Conservation (phyloP, 2,113 vertebrate species). For the Galbula dea region DNA sequence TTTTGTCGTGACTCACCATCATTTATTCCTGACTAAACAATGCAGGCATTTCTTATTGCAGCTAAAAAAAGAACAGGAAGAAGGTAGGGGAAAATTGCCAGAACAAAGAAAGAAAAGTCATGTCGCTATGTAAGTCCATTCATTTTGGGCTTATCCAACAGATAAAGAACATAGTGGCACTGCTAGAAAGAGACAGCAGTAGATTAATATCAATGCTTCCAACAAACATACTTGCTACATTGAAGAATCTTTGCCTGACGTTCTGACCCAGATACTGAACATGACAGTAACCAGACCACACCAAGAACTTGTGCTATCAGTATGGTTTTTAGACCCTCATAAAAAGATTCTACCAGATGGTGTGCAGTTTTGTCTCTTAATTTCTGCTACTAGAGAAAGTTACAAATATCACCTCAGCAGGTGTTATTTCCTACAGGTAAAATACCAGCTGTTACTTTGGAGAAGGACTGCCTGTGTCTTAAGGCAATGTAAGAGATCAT, state of each 20-base stretch:
- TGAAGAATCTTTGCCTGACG: not conserved
- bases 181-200: not conserved
- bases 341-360: not conserved
- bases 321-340: not conserved
- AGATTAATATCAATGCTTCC: not conserved
- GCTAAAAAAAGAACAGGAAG: not conserved
- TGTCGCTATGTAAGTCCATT: not conserved
- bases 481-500: not conserved
- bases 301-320: not conserved
- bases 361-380: not conserved
- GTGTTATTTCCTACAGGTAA: fast-evolving
- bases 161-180: fast-evolving
- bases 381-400: not conserved
- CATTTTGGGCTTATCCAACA: not conserved
- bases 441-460: not conserved
- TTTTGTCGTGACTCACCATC: not conserved
- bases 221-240: fast-evolving
- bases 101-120: not conserved
- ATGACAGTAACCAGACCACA: not conserved
- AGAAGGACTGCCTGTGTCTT: not conserved
- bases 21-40: not conserved
- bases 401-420: not conserved
- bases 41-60: not conserved
- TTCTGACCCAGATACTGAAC: fast-evolving
- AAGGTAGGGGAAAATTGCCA: not conserved